phyloP scores from a whole-genome alignment of 2,888 invertebrate species.

The Aporophyla nigra region DNA sequence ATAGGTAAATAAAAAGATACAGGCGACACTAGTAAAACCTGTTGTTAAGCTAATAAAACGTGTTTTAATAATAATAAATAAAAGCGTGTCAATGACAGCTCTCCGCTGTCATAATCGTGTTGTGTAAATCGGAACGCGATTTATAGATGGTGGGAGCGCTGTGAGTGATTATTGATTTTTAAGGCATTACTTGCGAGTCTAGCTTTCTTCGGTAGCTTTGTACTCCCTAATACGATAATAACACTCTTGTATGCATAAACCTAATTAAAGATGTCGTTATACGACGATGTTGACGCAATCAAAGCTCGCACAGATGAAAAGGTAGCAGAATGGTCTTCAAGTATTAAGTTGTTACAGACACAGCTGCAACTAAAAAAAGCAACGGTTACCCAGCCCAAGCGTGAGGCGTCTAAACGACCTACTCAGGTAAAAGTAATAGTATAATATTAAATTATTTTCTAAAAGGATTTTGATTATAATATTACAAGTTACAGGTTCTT shows the following conservation, averaged over 20 bases:
- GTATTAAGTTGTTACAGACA: conserved; percentile 97
- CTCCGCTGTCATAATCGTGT: too few species aligned
- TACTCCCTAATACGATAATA: neutral
- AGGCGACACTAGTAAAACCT: too few species aligned
- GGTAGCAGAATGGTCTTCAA: conserved; percentile 97
- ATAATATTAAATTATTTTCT: neutral
- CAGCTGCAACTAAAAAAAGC: conserved; percentile 98
- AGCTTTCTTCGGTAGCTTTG: too few species aligned
- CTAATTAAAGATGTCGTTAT: conserved; percentile 94
- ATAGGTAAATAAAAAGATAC: too few species aligned
- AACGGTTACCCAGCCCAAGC: conserved; percentile 94
- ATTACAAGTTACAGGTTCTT: conserved; percentile 81
- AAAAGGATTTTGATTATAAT: neutral
- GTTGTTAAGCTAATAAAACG: too few species aligned
- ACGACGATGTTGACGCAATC: conserved; percentile 96
- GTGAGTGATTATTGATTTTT: too few species aligned
- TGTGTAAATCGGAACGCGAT: too few species aligned
- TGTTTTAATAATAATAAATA: too few species aligned
- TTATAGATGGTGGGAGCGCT: too few species aligned
- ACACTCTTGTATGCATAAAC: conserved; percentile 19
- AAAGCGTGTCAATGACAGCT: too few species aligned
- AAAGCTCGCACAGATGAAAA: conserved; percentile 95
- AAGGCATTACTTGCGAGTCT: too few species aligned
- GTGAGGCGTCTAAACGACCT: conserved; percentile 94
- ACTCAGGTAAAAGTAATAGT: conserved; percentile 87